Conservation (phyloP, 2,113 vertebrate genomes). For the Calidris pugnax region DNA sequence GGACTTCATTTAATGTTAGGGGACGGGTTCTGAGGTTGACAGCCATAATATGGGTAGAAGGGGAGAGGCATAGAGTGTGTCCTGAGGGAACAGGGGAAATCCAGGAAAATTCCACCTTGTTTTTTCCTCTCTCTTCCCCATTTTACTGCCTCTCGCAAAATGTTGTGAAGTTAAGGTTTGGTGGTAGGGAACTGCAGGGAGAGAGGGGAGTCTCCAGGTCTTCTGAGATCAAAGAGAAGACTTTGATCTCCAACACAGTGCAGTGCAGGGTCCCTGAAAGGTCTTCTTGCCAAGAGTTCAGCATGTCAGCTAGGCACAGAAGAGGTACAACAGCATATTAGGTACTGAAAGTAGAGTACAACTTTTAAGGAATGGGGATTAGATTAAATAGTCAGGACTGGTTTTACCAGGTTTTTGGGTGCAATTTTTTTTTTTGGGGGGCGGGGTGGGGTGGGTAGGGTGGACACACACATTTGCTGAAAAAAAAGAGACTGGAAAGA, state of each 20-base stretch:
- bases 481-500: not conserved
- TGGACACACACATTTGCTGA: not conserved
- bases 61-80: not conserved
- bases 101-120: not conserved
- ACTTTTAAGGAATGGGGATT: not conserved
- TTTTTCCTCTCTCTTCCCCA: not conserved
- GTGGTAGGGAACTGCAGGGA: not conserved
- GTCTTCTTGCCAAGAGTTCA: not conserved
- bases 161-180: not conserved
- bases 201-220: not conserved
- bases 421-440: not conserved
- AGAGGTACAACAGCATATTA: not conserved
- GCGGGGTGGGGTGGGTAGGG: too few relatives aligned
- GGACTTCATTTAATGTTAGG: not conserved
- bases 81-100: not conserved
- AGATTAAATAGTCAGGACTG: not conserved
- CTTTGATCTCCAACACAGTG: not conserved
- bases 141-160: not conserved
- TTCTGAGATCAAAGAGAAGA: not conserved
- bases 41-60: not conserved
- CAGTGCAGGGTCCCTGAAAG: not conserved
- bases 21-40: not conserved
- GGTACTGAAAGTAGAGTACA: not conserved
- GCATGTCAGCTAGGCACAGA: not conserved
- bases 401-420: not conserved